Base-by-base conservation (phyloP, 1,140 invertebrate genomes). In the Nixonia krombeini region DNA sequence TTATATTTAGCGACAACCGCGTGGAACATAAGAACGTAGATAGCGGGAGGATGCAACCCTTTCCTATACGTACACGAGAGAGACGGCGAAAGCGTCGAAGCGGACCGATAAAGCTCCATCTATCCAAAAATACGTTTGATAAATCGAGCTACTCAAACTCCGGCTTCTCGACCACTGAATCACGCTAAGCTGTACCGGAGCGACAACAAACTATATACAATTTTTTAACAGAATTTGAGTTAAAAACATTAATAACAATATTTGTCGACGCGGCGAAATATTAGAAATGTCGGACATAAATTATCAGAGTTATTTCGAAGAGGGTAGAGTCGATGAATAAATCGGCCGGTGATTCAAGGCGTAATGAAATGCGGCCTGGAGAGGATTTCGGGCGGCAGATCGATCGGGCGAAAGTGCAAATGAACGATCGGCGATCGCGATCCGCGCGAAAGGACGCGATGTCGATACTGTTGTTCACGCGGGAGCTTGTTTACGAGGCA, bases 1-100 rank as follows among this genome's bases (percentile, higher is more conserved):
- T 79, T 81, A 81, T 79, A 81, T 81, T 80, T 81, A 81, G 78
- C 76, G 68, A 64, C 66, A 57, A 57, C 49, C 46, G 70, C 61
- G 52, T 68, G 46, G 71, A 70, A 68, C 52, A 65, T 42, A 57
- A 73, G 50, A 70, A 35, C 45, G 65, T 70, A 68, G 65, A 61
- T 58, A 51, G 64, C 55, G 58, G 66, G 68, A 63, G 50, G 63
- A 50, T 64, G 59, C 63, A 65, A 63, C 58, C 66, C 58, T 72
- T 65, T 46, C 46, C 23, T 25, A 52, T 33, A 52, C 37, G 38
- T 44, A 35, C 41, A 51, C 28, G 25, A 33, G 46, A 23, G 50
- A 53, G 15, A 29, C 13, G 16, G 50, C 8, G 33, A 38, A 49
- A 55, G 21, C 33, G 21, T 50, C 10, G 28, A 44, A 41, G 38